These are phyloP conservation scores for Catocala sponsa DNA, from an alignment of 2,888 invertebrate genomes.

Conservation along the genomic window DNA sequence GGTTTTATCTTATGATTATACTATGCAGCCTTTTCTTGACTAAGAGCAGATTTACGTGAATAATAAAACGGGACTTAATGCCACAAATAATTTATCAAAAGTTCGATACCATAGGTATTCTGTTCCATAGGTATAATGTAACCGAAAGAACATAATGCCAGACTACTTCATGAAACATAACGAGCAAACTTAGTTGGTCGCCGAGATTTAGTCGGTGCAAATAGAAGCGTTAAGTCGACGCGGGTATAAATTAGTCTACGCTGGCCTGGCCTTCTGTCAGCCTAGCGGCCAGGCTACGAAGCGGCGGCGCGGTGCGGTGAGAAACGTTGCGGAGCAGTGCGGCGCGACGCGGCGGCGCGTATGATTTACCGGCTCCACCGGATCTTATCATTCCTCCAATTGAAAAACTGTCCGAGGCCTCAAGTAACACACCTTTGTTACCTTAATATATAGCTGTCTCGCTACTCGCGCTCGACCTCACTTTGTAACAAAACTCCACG, in stretches of 20 bases:
- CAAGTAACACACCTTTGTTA: conserved; percentile 12
- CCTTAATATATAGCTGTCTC: conserved; percentile 7
- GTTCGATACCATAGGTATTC: too few species aligned
- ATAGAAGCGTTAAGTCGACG: conserved; percentile 10
- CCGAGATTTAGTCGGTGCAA: conserved; percentile 14
- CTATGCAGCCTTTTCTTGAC: too few species aligned
- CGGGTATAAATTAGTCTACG: not conserved
- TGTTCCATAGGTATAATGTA: too few species aligned
- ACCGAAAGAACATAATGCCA: not conserved
- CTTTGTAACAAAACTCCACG: not conserved
- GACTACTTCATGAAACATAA: not conserved
- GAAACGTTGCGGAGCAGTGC: too few species aligned
- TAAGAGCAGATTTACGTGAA: too few species aligned
- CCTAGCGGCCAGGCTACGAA: too few species aligned
- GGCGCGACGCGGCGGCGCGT: not conserved
- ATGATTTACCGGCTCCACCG: conserved; percentile 15
- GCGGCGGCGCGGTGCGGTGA: not conserved
- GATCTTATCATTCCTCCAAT: conserved; percentile 18
- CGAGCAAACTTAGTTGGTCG: not conserved
- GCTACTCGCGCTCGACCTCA: not conserved
- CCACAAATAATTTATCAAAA: too few species aligned
- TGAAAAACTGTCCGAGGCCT: conserved; percentile 17
- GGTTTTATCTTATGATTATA: too few species aligned
- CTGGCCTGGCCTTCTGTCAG: too few species aligned
- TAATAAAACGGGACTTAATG: too few species aligned